phyloP scores from a whole-genome alignment of 2,113 vertebrate species.

The Capricornis sumatraensis region DNA sequence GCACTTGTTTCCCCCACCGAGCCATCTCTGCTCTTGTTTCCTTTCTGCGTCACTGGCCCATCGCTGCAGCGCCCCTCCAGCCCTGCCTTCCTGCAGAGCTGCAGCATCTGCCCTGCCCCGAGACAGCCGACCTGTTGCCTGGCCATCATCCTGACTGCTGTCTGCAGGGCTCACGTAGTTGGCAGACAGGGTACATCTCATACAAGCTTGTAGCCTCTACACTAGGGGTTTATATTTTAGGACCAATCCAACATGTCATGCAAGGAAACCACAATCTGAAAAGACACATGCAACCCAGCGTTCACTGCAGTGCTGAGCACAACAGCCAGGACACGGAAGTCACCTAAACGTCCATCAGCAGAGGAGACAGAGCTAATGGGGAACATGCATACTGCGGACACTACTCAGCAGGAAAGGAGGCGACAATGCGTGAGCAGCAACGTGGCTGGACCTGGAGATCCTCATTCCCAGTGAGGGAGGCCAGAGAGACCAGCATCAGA shows the following conservation, averaged over 20 bases:
- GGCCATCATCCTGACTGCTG: background rate
- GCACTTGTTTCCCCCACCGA: background rate
- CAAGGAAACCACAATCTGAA: background rate
- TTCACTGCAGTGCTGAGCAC: no score
- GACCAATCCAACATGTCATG: background rate
- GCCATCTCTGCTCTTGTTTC: background rate
- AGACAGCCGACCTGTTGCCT: background rate
- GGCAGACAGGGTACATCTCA: background rate
- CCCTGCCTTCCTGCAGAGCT: background rate
- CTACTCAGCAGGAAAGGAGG: background rate
- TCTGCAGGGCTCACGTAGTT: constrained; percentile 69
- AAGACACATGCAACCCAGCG: background rate
- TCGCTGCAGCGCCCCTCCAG: background rate
- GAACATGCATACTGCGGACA: accelerated
- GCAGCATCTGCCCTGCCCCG: background rate
- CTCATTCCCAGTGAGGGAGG: background rate
- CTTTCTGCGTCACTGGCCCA: background rate
- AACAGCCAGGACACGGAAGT: background rate
- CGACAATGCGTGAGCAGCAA: background rate
- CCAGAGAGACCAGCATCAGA: background rate
- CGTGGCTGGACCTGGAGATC: background rate
- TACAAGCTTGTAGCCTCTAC: background rate
- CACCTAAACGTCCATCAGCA: background rate
- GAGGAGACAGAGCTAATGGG: background rate
- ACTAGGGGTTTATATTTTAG: background rate